phyloP scores from a whole-genome alignment of 1,140 invertebrate species.

The Homalodisca vitripennis region DNA sequence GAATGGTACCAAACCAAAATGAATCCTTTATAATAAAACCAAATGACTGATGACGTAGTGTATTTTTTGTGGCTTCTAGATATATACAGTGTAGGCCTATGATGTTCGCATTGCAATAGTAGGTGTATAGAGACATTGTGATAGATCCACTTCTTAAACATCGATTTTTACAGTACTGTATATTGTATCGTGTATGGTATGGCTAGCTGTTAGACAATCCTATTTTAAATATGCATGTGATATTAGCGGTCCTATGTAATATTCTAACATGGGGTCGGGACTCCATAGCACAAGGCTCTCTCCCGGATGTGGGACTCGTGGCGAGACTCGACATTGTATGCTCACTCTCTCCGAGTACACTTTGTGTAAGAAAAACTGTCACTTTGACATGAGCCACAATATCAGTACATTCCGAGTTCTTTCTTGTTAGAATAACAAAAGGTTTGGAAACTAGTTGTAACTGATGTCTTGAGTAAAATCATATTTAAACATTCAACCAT shows the following conservation, averaged over 20 bases:
- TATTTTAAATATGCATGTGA: constrained; percentile 33
- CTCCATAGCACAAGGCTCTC: constrained; percentile 26
- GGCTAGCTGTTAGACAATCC: constrained; percentile 31
- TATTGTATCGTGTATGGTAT: constrained; percentile 15
- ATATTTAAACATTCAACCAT: too few relatives aligned
- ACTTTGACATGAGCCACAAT: too few relatives aligned
- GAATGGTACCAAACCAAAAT: constrained; percentile 27
- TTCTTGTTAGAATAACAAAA: too few relatives aligned
- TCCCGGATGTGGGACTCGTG: constrained; percentile 7
- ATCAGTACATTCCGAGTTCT: too few relatives aligned
- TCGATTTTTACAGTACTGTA: constrained; percentile 32
- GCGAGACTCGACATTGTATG: constrained; percentile 3
- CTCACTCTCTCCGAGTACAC: too few relatives aligned
- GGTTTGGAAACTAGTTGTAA: too few relatives aligned
- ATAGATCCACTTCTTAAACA: constrained; percentile 24
- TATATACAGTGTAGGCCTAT: constrained; percentile 30
- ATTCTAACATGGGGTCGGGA: constrained; percentile 19
- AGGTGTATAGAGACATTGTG: constrained; percentile 26
- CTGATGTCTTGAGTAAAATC: too few relatives aligned
- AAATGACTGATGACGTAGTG: constrained; percentile 31
- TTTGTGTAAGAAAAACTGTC: too few relatives aligned
- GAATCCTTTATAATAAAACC: constrained; percentile 24
- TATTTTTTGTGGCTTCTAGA: constrained; percentile 30
- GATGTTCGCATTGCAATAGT: constrained; percentile 28
- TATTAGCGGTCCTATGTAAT: constrained; percentile 23